Percentiles rank a stretch among this genome's conserved stretches.
These are phyloP conservation scores for Himalopsyche phryganea DNA, from an alignment of 1,140 invertebrate species.

Conservation along the genomic window DNA sequence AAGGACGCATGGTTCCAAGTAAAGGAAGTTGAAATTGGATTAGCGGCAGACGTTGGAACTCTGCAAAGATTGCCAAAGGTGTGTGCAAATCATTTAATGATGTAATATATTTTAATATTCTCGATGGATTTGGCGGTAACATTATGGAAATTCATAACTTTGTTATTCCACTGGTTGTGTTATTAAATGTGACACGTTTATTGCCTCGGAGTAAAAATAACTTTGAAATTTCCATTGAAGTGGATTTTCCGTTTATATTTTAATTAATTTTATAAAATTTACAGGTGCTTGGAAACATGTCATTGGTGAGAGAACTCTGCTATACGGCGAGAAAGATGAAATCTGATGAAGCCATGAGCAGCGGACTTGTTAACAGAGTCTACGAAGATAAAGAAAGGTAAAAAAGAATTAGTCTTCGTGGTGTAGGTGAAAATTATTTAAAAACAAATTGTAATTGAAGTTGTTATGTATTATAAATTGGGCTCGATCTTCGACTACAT, in stretches of 20 bases:
- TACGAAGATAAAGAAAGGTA: constrained; percentile 69
- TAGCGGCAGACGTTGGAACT: constrained; percentile 93
- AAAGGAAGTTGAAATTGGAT: constrained; percentile 81
- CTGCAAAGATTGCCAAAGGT: constrained; percentile 90
- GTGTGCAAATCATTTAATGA: constrained; percentile 1
- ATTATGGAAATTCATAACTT: no score
- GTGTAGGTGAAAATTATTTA: no score
- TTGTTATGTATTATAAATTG: no score
- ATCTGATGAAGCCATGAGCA: constrained; percentile 72
- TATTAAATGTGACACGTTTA: no score
- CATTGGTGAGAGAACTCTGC: constrained; percentile 80
- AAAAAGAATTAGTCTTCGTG: no score
- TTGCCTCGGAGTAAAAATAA: no score
- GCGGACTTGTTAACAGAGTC: constrained; percentile 74
- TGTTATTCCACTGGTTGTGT: no score
- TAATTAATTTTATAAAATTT: constrained; percentile 20
- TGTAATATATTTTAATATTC: constrained; percentile 1
- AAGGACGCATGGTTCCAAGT: constrained; percentile 90
- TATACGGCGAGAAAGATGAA: constrained; percentile 82
- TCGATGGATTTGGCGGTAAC: no score
- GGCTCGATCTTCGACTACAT: no score
- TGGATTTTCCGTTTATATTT: no score
- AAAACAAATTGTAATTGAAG: no score
- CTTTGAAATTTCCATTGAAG: no score
- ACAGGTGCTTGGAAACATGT: constrained; percentile 79